Percentiles rank a stretch among this genome's conserved stretches.
Evolutionary conservation across 2,113 vertebrate species (phyloP).

Genomic region (Prunella himalayana): DNA sequence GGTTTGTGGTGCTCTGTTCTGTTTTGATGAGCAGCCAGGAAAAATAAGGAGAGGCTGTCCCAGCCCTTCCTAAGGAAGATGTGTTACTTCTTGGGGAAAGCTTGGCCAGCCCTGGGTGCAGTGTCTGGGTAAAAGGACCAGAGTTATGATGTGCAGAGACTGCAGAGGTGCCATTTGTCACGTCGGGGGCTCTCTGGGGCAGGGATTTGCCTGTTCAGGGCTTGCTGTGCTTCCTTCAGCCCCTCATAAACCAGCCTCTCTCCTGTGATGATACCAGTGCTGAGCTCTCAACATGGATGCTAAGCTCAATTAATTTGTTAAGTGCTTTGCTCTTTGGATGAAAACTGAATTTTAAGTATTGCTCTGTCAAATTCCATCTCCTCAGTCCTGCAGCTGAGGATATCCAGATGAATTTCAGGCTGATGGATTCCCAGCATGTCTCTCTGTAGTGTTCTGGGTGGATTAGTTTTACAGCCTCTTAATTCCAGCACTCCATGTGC

Average conservation of each 20-base stretch:
- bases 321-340: background rate
- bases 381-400: background rate
- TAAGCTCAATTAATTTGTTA: constrained; percentile 43
- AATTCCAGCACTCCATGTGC: background rate
- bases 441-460: background rate
- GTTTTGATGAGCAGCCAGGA: background rate
- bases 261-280: background rate
- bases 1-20: background rate
- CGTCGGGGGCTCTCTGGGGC: background rate
- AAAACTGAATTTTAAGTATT: constrained; percentile 37
- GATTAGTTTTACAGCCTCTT: constrained; percentile 29
- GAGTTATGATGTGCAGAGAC: background rate
- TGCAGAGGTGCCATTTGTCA: background rate
- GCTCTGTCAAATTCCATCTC: background rate
- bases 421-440: background rate
- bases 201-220: background rate
- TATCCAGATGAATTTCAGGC: background rate
- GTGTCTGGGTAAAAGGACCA: background rate
- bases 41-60: background rate
- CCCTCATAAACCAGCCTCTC: background rate
- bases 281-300: background rate
- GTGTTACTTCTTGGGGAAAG: background rate
- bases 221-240: background rate
- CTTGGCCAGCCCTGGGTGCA: background rate
- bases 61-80: background rate